phyloP scores from a whole-genome alignment of 1,140 invertebrate genomes.

The Hycleus cichorii region DNA sequence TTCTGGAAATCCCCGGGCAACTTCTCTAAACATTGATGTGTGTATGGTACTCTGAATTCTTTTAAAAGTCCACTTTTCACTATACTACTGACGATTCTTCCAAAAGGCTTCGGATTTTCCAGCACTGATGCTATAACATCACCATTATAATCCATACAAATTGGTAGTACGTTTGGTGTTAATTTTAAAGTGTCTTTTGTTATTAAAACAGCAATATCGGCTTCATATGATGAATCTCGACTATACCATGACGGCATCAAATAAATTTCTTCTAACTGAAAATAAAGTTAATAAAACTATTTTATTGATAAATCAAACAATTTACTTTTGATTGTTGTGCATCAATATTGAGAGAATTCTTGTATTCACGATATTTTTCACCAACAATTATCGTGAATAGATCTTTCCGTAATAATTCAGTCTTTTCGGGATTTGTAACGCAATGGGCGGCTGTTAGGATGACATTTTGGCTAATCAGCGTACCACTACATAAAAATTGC shows the following conservation, averaged over 20 bases:
- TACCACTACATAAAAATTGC: not conserved
- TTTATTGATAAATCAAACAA: slow-evolving; percentile 25
- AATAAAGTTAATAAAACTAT: slow-evolving; percentile 20
- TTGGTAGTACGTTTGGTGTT: not conserved
- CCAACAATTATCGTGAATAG: no score
- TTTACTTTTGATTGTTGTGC: slow-evolving; percentile 14
- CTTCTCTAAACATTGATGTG: not conserved
- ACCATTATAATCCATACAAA: not conserved
- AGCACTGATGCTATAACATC: not conserved
- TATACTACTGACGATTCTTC: no score
- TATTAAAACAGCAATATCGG: not conserved
- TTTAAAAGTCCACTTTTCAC: no score
- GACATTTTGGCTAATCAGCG: no score
- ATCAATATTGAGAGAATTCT: no score
- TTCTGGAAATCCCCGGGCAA: not conserved
- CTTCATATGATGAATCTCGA: not conserved
- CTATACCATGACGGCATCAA: not conserved
- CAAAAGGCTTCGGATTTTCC: not conserved
- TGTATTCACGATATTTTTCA: no score
- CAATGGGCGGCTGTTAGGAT: no score
- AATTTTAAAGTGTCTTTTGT: not conserved
- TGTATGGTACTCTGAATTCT: no score
- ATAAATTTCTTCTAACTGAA: not conserved
- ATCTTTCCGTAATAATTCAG: no score
- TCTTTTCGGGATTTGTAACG: no score